Percentiles rank a stretch among this genome's conserved stretches.
Conservation (phyloP, 2,888 invertebrate genomes). For the Pycnomerus fuliginosus region DNA sequence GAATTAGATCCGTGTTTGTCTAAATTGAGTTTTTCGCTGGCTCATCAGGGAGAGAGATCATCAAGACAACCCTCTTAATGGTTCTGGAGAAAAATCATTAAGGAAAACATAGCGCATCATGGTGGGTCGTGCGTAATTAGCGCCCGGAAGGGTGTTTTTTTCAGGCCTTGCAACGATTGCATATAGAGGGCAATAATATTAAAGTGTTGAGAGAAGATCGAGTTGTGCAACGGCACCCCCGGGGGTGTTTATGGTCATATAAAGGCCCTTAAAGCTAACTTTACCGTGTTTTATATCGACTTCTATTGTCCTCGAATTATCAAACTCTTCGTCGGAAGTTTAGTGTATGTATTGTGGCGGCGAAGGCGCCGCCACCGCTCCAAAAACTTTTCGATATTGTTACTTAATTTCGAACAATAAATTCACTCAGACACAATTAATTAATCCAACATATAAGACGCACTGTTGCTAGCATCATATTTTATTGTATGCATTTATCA, state of each 20-base stretch:
- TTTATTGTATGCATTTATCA: constrained; percentile 35
- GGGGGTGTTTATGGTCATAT: constrained; percentile 44
- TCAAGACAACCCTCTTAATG: constrained; percentile 9
- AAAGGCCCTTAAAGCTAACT: constrained; percentile 41
- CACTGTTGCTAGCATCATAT: constrained; percentile 20
- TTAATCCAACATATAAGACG: constrained; percentile 15
- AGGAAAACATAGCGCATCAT: constrained; percentile 27
- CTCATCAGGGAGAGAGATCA: too few species aligned
- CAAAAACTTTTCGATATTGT: too few species aligned
- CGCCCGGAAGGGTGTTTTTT: constrained; percentile 10
- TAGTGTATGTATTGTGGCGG: constrained; percentile 12
- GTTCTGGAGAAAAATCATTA: constrained; percentile 33
- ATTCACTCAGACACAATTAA: constrained; percentile 9
- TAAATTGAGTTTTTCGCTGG: too few species aligned
- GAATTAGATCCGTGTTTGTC: too few species aligned
- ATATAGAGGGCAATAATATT: constrained; percentile 11
- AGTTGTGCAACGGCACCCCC: constrained; percentile 35
- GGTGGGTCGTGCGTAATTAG: constrained; percentile 6
- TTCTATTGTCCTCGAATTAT: constrained; percentile 18
- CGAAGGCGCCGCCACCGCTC: constrained; percentile 4
- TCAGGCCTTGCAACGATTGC: constrained; percentile 4
- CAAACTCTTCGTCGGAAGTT: constrained; percentile 14
- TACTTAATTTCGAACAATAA: too few species aligned
- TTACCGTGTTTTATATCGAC: constrained; percentile 33
- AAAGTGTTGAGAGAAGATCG: constrained; percentile 38